Conservation (phyloP, 2,797 vertebrate genomes). For the Avahi laniger region DNA sequence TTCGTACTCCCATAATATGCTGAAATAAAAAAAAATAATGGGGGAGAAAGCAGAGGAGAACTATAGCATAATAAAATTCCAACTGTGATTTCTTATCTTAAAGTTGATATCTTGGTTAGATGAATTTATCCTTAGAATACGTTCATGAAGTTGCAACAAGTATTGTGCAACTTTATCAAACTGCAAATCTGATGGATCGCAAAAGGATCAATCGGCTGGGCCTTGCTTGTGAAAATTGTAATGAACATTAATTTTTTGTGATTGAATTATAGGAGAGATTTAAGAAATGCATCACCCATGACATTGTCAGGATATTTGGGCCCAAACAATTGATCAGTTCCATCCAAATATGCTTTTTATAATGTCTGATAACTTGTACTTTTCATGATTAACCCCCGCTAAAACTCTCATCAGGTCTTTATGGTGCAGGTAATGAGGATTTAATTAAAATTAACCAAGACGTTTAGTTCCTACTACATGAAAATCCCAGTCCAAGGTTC, state of each 20-base stretch:
- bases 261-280: neutral
- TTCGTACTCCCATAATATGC: no score
- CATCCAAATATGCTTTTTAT: neutral
- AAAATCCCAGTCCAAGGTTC: neutral
- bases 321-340: neutral
- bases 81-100: slow-evolving; percentile 39
- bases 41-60: slow-evolving; percentile 29
- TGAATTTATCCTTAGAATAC: slow-evolving; percentile 46
- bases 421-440: neutral
- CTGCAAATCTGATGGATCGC: neutral
- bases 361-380: neutral
- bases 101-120: slow-evolving; percentile 39
- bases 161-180: neutral
- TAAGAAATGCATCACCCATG: neutral
- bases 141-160: neutral
- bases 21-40: slow-evolving; percentile 37
- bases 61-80: slow-evolving; percentile 5
- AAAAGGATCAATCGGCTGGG: neutral
- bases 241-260: neutral
- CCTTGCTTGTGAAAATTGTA: slow-evolving; percentile 7
- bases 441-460: slow-evolving; percentile 36
- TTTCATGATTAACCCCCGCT: neutral
- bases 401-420: neutral
- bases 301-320: neutral
- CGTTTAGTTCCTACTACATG: neutral